These are phyloP conservation scores for Platysteira castanea DNA, from an alignment of 2,113 vertebrate species.

Conservation along the genomic window DNA sequence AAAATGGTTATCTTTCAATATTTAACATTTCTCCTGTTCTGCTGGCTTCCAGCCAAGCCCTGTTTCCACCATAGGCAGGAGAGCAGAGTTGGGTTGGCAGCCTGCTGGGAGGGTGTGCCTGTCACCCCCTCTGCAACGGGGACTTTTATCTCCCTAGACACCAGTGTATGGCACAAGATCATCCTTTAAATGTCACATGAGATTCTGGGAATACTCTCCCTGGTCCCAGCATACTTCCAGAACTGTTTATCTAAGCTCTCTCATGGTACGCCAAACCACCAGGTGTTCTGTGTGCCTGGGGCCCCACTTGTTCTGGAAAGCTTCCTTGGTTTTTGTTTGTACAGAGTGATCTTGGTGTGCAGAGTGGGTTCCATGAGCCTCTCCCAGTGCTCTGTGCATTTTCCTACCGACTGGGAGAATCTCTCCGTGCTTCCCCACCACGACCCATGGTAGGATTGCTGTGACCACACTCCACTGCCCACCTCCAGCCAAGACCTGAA, in stretches of 20 bases:
- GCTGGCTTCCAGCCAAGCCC: not conserved
- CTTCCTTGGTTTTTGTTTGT: conserved; percentile 28
- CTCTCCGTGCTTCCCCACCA: not conserved
- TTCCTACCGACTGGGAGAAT: not conserved
- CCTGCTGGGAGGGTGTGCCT: not conserved
- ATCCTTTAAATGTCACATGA: not conserved
- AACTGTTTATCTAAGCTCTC: conserved; percentile 17
- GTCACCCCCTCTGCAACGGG: not conserved
- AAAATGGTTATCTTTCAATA: not conserved
- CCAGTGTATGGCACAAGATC: not conserved
- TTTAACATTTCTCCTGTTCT: not conserved
- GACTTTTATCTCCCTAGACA: not conserved
- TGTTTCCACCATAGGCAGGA: not conserved
- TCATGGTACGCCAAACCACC: conserved; percentile 9
- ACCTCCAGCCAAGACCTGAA: not conserved
- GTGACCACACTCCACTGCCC: not conserved
- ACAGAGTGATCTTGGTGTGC: not conserved
- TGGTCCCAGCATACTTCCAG: not conserved
- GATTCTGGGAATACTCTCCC: not conserved
- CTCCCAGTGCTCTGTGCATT: not conserved
- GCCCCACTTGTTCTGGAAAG: conserved; percentile 23
- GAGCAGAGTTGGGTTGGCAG: not conserved
- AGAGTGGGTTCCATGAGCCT: not conserved
- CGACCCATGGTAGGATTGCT: rapidly evolving
- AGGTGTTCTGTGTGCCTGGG: conserved; percentile 38